These are phyloP conservation scores for Etheostoma nigrum DNA, from an alignment of 2,797 vertebrate genomes.

Conservation along the genomic window DNA sequence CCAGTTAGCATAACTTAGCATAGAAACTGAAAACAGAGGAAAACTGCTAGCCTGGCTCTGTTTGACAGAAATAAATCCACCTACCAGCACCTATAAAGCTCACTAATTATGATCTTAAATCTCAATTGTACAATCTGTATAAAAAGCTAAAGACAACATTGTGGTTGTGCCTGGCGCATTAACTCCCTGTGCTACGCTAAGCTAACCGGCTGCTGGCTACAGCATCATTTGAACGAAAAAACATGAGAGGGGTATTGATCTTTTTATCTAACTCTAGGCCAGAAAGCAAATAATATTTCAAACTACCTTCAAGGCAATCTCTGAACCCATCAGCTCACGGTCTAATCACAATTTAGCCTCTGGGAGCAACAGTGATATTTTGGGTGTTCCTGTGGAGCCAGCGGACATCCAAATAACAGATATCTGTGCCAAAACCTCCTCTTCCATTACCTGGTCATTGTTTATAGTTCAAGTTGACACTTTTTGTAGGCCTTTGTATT, in stretches of 20 bases:
- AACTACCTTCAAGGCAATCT: not conserved
- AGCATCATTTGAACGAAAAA: not conserved
- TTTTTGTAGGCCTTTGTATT: no score
- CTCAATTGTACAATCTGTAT: not conserved
- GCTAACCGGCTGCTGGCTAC: not conserved
- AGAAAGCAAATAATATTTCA: not conserved
- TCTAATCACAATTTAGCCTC: no score
- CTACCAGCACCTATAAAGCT: not conserved
- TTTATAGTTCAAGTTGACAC: no score
- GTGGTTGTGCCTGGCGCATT: fast-evolving
- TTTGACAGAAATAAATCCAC: not conserved
- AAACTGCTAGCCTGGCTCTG: not conserved
- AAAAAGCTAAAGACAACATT: not conserved
- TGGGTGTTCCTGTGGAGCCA: no score
- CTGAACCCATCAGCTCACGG: no score
- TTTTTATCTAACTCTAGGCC: not conserved
- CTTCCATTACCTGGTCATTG: no score
- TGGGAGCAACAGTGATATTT: no score
- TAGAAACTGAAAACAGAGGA: not conserved
- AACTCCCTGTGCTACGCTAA: not conserved
- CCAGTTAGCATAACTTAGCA: not conserved
- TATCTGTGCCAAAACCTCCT: no score
- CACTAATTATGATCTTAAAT: not conserved
- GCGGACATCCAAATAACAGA: no score
- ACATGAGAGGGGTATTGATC: not conserved